Evolutionary conservation across 2,888 invertebrate genomes (phyloP).

Genomic region (Scelioninae gen. 2): DNA sequence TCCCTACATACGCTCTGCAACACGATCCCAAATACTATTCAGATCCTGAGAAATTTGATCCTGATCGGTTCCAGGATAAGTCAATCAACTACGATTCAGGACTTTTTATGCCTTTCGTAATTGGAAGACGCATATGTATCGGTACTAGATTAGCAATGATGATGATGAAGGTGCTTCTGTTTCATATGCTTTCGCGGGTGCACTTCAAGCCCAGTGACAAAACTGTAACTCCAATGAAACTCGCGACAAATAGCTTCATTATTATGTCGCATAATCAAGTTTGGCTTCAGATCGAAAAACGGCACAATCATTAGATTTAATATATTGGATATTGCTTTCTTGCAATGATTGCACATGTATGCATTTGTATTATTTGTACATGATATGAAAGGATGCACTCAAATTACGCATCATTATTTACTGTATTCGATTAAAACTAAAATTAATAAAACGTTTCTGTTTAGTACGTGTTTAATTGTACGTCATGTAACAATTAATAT

Average conservation of each 20-base stretch:
- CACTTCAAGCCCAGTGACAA: conserved; percentile 68
- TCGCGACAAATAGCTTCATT: conserved; percentile 43
- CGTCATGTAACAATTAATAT: too few relatives aligned
- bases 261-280: conserved; percentile 56
- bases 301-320: conserved; percentile 35
- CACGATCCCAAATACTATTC: conserved; percentile 28
- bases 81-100: conserved; percentile 35
- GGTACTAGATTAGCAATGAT: conserved; percentile 66
- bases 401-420: too few relatives aligned
- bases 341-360: too few relatives aligned
- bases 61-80: conserved; percentile 39
- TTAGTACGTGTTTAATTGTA: too few relatives aligned
- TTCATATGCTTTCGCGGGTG: conserved; percentile 61
- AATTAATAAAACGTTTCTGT: too few relatives aligned
- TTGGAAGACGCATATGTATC: conserved; percentile 72
- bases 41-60: conserved; percentile 46
- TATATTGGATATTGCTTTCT: too few relatives aligned
- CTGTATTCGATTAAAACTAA: too few relatives aligned
- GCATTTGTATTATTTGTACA: too few relatives aligned
- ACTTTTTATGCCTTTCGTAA: conserved; percentile 72
- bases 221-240: conserved; percentile 72
- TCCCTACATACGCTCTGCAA: conserved; percentile 40
- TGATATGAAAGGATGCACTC: too few relatives aligned
- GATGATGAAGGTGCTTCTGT: conserved; percentile 63
- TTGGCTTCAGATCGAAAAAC: conserved; percentile 60